Percentiles rank a stretch among this genome's conserved stretches.
phyloP scores from a whole-genome alignment of 2,113 vertebrate species.

The Picathartes gymnocephalus region DNA sequence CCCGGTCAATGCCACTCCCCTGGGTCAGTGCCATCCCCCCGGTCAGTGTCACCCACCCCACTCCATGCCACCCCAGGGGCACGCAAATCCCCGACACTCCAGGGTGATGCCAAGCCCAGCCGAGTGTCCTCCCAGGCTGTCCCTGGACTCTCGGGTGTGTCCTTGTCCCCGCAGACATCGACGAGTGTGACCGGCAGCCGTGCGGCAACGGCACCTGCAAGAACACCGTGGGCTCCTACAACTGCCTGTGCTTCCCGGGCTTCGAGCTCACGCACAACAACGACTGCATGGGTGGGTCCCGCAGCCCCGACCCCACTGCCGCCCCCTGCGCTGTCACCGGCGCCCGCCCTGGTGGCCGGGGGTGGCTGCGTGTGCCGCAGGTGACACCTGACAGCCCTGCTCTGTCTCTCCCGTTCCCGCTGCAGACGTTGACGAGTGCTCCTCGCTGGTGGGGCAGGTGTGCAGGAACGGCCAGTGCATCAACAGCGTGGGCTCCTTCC shows the following conservation, averaged over 20 bases:
- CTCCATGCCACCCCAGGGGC: neutral
- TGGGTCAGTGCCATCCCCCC: neutral
- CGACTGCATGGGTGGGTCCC: slow-evolving; percentile 85
- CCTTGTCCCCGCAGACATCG: slow-evolving; percentile 76
- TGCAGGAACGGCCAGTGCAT: slow-evolving; percentile 89
- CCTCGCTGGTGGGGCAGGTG: slow-evolving; percentile 83
- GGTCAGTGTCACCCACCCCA: too few species aligned
- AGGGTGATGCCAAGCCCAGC: neutral
- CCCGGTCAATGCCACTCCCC: too few species aligned
- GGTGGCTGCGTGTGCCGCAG: rapidly evolving
- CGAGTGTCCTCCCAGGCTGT: neutral
- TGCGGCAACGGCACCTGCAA: slow-evolving; percentile 92
- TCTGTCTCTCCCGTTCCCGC: neutral
- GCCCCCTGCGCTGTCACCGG: neutral
- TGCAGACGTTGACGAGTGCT: slow-evolving; percentile 88
- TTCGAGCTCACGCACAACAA: slow-evolving; percentile 88
- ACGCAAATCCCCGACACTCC: neutral
- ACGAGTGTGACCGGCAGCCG: slow-evolving; percentile 89
- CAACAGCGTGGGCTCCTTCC: slow-evolving; percentile 89
- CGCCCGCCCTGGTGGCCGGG: rapidly evolving
- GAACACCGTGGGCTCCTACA: slow-evolving; percentile 92
- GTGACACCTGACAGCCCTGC: rapidly evolving
- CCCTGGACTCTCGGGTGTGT: neutral
- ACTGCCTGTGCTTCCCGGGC: slow-evolving; percentile 91
- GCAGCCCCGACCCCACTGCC: rapidly evolving